phyloP scores from a whole-genome alignment of 1,140 invertebrate species.

The Aphaenogaster rudis region DNA sequence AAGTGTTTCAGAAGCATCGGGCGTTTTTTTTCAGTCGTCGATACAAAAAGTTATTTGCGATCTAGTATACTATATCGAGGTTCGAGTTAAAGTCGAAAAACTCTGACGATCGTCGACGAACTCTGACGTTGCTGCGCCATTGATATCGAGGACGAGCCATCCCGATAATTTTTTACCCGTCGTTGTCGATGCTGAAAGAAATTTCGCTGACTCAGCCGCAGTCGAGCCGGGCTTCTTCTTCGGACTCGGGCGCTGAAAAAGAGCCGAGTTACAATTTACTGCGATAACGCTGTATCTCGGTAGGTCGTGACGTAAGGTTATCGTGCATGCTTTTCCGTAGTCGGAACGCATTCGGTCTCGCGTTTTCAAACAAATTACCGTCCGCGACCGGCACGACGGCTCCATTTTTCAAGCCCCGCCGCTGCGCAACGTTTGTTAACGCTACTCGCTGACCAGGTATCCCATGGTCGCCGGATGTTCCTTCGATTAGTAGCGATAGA shows the following conservation, averaged over 20 bases:
- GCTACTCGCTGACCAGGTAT: not conserved
- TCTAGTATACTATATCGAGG: not conserved
- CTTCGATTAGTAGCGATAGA: not conserved
- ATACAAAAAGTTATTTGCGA: not conserved
- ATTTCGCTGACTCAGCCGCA: conserved; percentile 40
- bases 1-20: not conserved
- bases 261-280: conserved; percentile 62
- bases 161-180: conserved; percentile 59
- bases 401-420: conserved; percentile 41
- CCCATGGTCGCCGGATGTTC: too few relatives aligned
- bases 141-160: conserved; percentile 56
- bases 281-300: conserved; percentile 64
- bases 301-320: conserved; percentile 64
- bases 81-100: conserved; percentile 5
- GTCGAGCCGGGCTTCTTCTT: conserved; percentile 45
- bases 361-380: conserved; percentile 58
- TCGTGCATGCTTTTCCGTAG: conserved; percentile 59
- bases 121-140: conserved; percentile 17
- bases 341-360: conserved; percentile 45
- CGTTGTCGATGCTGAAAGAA: conserved; percentile 58
- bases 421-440: conserved; percentile 29
- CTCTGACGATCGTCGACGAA: not conserved
- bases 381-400: conserved; percentile 11
- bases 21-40: too few relatives aligned
- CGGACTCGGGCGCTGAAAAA: conserved; percentile 37